Evolutionary conservation across 2,888 invertebrate genomes (phyloP), one percentile per base, ranked within the genome.

Genomic region (Ramazzottius varieornatus): DNA sequence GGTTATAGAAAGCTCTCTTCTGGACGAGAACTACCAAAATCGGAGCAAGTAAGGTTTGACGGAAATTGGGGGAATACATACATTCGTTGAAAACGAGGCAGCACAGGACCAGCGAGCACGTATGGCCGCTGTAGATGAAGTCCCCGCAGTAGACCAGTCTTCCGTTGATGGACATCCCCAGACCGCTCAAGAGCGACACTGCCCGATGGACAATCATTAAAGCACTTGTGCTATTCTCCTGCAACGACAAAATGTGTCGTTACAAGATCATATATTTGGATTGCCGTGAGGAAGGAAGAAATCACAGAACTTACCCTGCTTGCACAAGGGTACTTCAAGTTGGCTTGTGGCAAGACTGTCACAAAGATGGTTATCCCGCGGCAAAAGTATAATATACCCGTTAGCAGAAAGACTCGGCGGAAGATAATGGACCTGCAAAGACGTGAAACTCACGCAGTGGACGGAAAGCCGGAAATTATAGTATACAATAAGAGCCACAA

Each of bases 341-440:
- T 32, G 24, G 29, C n/a, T 64, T 2, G 40, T 20, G 65, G 65
- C 33, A 65, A 40, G 1, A 63, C 46, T 1, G 65, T 65, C n/a
- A 65, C 65, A 46, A 65, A 65, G 1, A 65, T 65, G 46, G 65
- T 65, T 1, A 65, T 46, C 2, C 46, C 33, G 1, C 65, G 33
- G 33, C 32, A 32, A 2, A 40, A 1, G n/a, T 46, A 65, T n/a
- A 65, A 13, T 2, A 65, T 8, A 63, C 40, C 40, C 8, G 40
- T 20, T 8, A 40, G 13, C 40, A 40, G 13, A 40, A 40, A 40
- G 8, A 40, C 40, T 40, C 40, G 8, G 8, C 40, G 40, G 40
- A 40, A 40, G 20, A 40, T 40, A 13, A 40, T 40, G 13, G 13
- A 40, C 20, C 40, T 40, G 40, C 8, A 13, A 40, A 40, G 20